Percentiles rank a stretch among this genome's conserved stretches.
These are phyloP conservation scores for Zaprionus davidi DNA, from an alignment of 1,140 invertebrate species.

Conservation along the genomic window DNA sequence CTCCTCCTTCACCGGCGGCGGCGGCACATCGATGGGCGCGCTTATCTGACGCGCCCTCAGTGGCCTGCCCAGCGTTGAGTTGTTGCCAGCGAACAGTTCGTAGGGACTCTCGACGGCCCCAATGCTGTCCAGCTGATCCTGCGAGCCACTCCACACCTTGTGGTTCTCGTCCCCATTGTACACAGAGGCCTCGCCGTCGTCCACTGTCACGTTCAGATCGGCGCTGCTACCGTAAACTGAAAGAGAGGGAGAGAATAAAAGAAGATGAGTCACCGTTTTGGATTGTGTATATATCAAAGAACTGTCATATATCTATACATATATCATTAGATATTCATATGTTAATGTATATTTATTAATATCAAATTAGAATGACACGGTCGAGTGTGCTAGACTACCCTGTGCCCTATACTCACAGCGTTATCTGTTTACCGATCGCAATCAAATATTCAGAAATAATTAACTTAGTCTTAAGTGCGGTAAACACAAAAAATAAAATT, in stretches of 20 bases:
- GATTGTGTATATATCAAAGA: too few relatives aligned
- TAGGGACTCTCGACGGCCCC: constrained; percentile 86
- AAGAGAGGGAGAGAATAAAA: constrained; percentile 42
- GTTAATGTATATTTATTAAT: too few relatives aligned
- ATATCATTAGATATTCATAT: too few relatives aligned
- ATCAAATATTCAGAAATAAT: too few relatives aligned
- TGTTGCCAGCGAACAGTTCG: constrained; percentile 87
- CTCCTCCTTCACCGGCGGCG: constrained; percentile 86
- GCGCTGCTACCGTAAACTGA: constrained; percentile 84
- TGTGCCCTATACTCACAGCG: too few relatives aligned
- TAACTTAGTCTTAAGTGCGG: fast-evolving
- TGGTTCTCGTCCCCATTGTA: constrained; percentile 97
- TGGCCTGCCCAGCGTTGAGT: constrained; percentile 90
- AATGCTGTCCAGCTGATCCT: constrained; percentile 89
- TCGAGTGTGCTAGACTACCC: too few relatives aligned
- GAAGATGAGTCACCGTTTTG: background rate
- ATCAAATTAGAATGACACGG: too few relatives aligned
- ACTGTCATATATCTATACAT: too few relatives aligned
- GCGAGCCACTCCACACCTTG: constrained; percentile 94
- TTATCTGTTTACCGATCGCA: too few relatives aligned
- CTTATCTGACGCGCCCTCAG: constrained; percentile 91
- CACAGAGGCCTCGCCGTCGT: constrained; percentile 90
- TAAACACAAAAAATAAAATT: too few relatives aligned
- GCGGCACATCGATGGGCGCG: constrained; percentile 90
- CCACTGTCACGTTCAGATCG: constrained; percentile 86